Evolutionary conservation across 2,888 invertebrate genomes (phyloP).

Genomic region (Anticlea derivata): DNA sequence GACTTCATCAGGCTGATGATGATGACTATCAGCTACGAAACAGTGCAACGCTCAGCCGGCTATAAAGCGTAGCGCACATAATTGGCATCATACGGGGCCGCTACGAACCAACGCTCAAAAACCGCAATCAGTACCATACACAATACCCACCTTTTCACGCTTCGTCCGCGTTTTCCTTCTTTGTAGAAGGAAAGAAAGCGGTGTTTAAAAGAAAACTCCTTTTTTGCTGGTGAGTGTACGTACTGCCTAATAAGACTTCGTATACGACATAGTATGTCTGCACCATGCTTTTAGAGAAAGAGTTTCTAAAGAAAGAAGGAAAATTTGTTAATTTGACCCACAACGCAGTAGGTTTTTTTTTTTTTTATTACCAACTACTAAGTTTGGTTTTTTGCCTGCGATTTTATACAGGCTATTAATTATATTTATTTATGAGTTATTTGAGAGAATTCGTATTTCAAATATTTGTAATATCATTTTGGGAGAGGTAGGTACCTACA

Average conservation of each 20-base stretch:
- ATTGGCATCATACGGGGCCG: constrained; percentile 33
- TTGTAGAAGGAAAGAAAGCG: too few species aligned
- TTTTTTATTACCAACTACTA: too few species aligned
- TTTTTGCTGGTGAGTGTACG: background rate
- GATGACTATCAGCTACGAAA: background rate
- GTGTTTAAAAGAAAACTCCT: constrained; percentile 11
- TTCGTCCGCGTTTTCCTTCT: constrained; percentile 23
- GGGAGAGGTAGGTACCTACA: too few species aligned
- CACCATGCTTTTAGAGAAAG: background rate
- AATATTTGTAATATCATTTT: too few species aligned
- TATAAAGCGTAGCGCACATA: constrained; percentile 32
- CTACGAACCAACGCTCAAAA: constrained; percentile 23
- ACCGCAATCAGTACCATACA: constrained; percentile 33
- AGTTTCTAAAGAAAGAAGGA: too few species aligned
- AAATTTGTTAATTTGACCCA: too few species aligned
- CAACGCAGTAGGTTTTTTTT: too few species aligned
- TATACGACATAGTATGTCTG: background rate
- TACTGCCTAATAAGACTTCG: constrained; percentile 11
- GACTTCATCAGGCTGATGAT: too few species aligned
- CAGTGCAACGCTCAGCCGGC: constrained; percentile 1
- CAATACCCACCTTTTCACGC: constrained; percentile 29
- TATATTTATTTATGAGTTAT: too few species aligned
- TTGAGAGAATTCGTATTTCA: too few species aligned
- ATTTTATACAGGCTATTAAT: too few species aligned
- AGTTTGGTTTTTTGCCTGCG: too few species aligned